phyloP scores from a whole-genome alignment of 2,888 invertebrate genomes.

The Agriopis aurantiaria region DNA sequence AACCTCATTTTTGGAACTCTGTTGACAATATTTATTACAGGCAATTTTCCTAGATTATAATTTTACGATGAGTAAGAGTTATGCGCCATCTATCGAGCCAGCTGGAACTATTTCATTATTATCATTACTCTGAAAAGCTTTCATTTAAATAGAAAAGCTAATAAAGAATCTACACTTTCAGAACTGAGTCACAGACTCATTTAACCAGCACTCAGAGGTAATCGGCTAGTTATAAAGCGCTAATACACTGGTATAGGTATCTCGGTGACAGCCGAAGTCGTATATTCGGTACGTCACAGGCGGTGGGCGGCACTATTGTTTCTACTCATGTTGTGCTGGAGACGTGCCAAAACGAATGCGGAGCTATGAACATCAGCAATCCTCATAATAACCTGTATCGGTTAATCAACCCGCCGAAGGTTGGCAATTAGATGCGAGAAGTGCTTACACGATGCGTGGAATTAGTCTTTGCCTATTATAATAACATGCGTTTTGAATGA shows the following conservation, averaged over 20 bases:
- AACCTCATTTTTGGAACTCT: too few species aligned
- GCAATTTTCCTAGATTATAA: too few species aligned
- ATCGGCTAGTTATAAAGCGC: slow-evolving; percentile 47
- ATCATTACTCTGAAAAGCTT: too few species aligned
- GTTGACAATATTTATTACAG: too few species aligned
- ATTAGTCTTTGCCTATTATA: background rate
- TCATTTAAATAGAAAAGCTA: background rate
- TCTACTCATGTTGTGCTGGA: slow-evolving; percentile 68
- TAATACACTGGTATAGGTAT: slow-evolving; percentile 47
- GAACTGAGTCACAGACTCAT: slow-evolving; percentile 25
- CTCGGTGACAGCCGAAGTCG: slow-evolving; percentile 58
- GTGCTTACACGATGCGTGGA: slow-evolving; percentile 36
- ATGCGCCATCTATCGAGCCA: too few species aligned
- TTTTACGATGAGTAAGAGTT: too few species aligned
- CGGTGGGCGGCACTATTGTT: slow-evolving; percentile 71
- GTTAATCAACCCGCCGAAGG: slow-evolving; percentile 80
- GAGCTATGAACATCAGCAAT: slow-evolving; percentile 80
- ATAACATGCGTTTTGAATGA: too few species aligned
- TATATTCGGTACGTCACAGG: slow-evolving; percentile 60
- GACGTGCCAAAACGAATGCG: slow-evolving; percentile 73
- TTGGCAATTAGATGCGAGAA: slow-evolving; percentile 63
- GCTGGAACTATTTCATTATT: too few species aligned
- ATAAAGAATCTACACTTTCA: slow-evolving; percentile 7
- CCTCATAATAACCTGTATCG: slow-evolving; percentile 79
- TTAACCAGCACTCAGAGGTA: slow-evolving; percentile 27